Evolutionary conservation across 2,113 vertebrate genomes (phyloP), one percentile per base, ranked within the genome.

Genomic region (Gasterosteus nipponicus): DNA sequence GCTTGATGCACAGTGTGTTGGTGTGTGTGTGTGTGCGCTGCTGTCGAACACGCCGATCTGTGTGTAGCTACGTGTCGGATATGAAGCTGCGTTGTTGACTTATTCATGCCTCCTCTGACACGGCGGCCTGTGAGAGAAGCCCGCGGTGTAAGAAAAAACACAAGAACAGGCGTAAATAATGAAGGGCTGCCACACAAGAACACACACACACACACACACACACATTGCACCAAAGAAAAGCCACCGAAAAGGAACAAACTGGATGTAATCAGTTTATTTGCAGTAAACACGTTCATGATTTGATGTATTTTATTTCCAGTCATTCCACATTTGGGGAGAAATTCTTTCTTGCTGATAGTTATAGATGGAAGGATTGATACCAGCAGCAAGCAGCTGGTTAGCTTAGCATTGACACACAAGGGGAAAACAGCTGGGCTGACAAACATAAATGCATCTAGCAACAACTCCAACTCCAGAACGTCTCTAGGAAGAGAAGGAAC

Each of bases 81-180:
- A 83, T 75, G 69, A 85, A 35, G 60, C 66, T 59, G 35, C 42
- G 44, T 80, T 73, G 63, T 58, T 90, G 71, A 86, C 71, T 88
- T 80, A 90, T 90, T 90, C 77, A 89, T 84, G 42, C 26, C 54
- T 70, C 62, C 73, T 15, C 65, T 82, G 77, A 78, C 81, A 75
- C 73, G 54, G 51, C 62, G 70, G 80, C 73, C 69, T 71, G 57
- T 85, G 66, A 16, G 61, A 76, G 75, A 46, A 79, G 59, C 76
- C 75, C 26, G 73, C 88, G 72, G 82, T 91, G 77, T 81, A 72
- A 81, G 74, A 74, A 65, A 87, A 69, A 87, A 73, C 49, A 56
- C 56, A 86, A 39, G 6, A 59, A 57, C 49, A 38, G 54, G 67
- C 12, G 79, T 88, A 73, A 84, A 88, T 90, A 84, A 86, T 85